Evolutionary conservation across 2,888 invertebrate species (phyloP), one percentile per base, ranked within the genome.

Genomic region (Tuberolachnus salignus): DNA sequence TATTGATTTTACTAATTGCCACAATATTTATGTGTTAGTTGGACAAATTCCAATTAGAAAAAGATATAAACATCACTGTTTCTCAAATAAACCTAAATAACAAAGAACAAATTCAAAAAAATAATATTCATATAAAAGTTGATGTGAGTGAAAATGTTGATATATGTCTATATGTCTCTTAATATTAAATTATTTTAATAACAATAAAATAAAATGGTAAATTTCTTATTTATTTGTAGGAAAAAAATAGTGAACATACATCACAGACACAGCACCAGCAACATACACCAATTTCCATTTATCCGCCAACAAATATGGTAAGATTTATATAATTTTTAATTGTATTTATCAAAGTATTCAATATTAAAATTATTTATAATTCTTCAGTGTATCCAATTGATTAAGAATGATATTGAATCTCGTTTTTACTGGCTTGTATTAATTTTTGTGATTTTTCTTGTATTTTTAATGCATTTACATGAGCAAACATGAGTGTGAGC

Each of bases 271-370:
- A 34, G 3, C 34, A 34, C 6, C 61, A 59, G 19, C 72, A 59
- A 49, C 44, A 42, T 16, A 19, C 42, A 51, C 0, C 61, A 14
- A 42, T 11, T 11, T 6, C 21, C 10, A 73, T 51, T 8, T n/a
- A 42, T 11, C 10, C 72, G 61, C 16, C 61, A 34, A 2, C 16
- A 61, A 73, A 73, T 6, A 73, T 73, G 72, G 72, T 73, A 73
- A 51, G 19, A 6, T 51, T 19, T 10, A 51, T 23, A 34, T 34
- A 34, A 34, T 34, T 34, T 34, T 34, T 34, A 19, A 55, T 19
- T 19, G 9, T 19, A 55, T 55, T 19, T 10, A 21, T 55, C 11
- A 49, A 49, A 34, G 3, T 34, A 34, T 34, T 4, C 34, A 34
- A 34, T 34, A 34, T 3, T 34, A 34, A 34, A 34, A 34, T 34